Evolutionary conservation across 2,113 vertebrate genomes (phyloP), one percentile per base, ranked within the genome.

Genomic region (Hiodon tergisus): DNA sequence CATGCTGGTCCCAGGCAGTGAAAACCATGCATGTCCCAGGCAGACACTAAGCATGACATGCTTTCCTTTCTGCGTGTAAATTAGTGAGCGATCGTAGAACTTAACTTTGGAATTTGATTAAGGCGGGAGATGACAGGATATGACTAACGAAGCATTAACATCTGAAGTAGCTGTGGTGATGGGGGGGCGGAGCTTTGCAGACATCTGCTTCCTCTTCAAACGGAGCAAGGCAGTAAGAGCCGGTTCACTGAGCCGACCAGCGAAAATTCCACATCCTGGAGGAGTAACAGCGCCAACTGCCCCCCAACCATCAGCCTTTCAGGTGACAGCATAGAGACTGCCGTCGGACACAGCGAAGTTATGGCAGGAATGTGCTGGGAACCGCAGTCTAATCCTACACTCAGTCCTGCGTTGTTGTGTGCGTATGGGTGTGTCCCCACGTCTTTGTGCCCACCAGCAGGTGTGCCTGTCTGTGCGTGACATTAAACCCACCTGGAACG

Each of bases 401-500:
- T 31, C n/a, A 11, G 6, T 69, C 14, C 52, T 59, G 9, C 5
- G 58, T 57, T 57, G 11, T 31, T 31, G 31, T 31, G 31, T 8
- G 55, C 58, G 50, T 69, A 5, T 54, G n/a, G 6, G n/a, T 65
- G n/a, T 51, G 47, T 61, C 53, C 61, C 14, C 53, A 5, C 4
- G 51, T 57, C 10, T 59, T 16, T 73, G 70, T 46, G 5, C 13
- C 47, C 17, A 4, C 31, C 6, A 7, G 58, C 5, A 14, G 7
- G 46, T 57, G 51, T 17, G 51, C 16, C 61, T 4, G 52, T 62
- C 52, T 58, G 69, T 47, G 52, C 13, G 52, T 17, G 11, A 31
- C 31, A 2, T 10, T 9, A 58, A 66, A 63, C 73, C 9, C 86
- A 94, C 92, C 91, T 94, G 91, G 82, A 90, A 88, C 52, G 91